phyloP scores from a whole-genome alignment of 2,888 invertebrate species.

The Dione juno region DNA sequence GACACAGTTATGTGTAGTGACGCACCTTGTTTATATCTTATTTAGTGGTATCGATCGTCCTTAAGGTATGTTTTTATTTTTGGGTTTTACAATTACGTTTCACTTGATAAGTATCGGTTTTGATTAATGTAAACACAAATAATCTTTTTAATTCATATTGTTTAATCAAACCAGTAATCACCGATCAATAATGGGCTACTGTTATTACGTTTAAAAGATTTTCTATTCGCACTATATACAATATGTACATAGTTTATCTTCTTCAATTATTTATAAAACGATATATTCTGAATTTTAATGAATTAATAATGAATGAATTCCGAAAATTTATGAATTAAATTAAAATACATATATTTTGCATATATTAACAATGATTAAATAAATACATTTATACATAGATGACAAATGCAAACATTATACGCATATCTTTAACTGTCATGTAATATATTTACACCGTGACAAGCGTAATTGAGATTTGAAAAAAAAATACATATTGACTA shows the following conservation, averaged over 20 bases:
- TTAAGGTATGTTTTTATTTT: constrained; percentile 22
- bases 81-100: constrained; percentile 6
- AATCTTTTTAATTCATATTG: not conserved
- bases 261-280: not conserved
- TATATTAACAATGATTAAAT: not conserved
- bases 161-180: not conserved
- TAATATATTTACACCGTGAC: not conserved
- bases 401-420: not conserved
- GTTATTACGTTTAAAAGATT: constrained; percentile 13
- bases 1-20: constrained; percentile 28
- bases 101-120: not conserved
- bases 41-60: constrained; percentile 15
- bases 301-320: too few species aligned
- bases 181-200: not conserved
- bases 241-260: not conserved
- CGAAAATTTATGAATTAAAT: not conserved
- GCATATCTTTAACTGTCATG: not conserved
- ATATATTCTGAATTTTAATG: not conserved
- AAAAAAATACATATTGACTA: not conserved
- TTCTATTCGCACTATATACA: constrained; percentile 7
- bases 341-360: not conserved
- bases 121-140: not conserved
- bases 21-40: constrained; percentile 11
- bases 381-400: not conserved
- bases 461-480: not conserved